phyloP scores from a whole-genome alignment of 2,888 invertebrate genomes.

The Sialis lutaria region DNA sequence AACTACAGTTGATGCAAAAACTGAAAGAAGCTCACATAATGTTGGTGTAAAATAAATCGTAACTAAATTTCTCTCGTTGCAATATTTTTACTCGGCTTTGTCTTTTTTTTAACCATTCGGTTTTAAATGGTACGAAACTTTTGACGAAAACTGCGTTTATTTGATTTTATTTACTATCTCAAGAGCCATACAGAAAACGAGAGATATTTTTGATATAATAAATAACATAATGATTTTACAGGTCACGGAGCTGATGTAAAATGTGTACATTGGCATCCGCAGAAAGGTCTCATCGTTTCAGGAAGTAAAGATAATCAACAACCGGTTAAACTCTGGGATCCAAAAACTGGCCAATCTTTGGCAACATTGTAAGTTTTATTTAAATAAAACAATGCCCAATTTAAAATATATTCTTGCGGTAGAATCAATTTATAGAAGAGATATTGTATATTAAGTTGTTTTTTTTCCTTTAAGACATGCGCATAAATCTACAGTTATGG shows the following conservation, averaged over 20 bases:
- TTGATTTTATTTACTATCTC: no score
- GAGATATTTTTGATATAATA: no score
- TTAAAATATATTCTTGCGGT: not conserved
- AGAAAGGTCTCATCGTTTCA: conserved; percentile 89
- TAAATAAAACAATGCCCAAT: not conserved
- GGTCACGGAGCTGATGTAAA: conserved; percentile 98
- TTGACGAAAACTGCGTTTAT: no score
- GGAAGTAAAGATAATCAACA: conserved; percentile 99
- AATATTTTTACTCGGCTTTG: no score
- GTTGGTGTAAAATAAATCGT: no score
- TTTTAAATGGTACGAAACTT: no score
- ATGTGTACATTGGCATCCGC: conserved; percentile 99
- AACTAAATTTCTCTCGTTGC: no score
- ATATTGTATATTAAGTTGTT: not conserved
- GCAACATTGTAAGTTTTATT: conserved; percentile 64
- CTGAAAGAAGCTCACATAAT: no score
- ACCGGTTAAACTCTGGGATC: conserved; percentile 98
- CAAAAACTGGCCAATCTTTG: conserved; percentile 84
- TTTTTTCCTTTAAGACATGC: conserved; percentile 52
- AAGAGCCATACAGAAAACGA: no score
- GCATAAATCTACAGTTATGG: conserved; percentile 99
- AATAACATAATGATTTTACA: conserved; percentile 13
- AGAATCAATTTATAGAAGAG: not conserved
- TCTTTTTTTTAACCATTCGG: no score
- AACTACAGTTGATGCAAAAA: no score